phyloP scores from a whole-genome alignment of 2,797 vertebrate genomes.

The Phrynocephalus forsythii region DNA sequence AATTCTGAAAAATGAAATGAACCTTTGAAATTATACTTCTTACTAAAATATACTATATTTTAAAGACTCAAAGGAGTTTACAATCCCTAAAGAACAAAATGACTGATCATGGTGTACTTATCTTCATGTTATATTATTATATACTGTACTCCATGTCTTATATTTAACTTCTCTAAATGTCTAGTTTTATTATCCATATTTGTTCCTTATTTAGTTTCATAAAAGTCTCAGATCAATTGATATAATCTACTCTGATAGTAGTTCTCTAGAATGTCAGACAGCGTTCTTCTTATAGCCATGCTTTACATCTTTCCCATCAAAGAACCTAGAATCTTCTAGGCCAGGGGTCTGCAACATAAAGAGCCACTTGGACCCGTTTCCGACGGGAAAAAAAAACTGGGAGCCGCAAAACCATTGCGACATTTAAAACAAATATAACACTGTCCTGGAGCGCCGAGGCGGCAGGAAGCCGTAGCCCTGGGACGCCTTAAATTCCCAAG shows the following conservation, averaged over 20 bases:
- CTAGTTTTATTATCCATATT: background rate
- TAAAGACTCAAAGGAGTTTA: background rate
- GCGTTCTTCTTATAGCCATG: background rate
- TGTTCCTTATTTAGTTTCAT: background rate
- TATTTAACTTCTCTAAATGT: background rate
- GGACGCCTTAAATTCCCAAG: no score
- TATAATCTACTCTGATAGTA: background rate
- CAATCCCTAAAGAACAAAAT: background rate
- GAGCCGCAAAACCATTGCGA: no score
- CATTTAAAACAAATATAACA: no score
- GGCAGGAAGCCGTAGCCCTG: no score
- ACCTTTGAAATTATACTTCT: background rate
- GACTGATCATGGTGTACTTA: background rate
- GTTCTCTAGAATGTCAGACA: background rate
- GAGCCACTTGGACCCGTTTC: no score
- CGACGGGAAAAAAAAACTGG: no score
- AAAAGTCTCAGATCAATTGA: background rate
- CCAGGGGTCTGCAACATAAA: no score
- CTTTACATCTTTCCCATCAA: background rate
- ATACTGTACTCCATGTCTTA: background rate
- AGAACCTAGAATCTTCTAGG: background rate
- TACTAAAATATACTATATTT: background rate
- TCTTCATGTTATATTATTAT: background rate
- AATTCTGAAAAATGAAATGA: background rate
- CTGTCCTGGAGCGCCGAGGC: no score